These are phyloP conservation scores for Zeus faber DNA, from an alignment of 2,113 vertebrate genomes.

Conservation along the genomic window DNA sequence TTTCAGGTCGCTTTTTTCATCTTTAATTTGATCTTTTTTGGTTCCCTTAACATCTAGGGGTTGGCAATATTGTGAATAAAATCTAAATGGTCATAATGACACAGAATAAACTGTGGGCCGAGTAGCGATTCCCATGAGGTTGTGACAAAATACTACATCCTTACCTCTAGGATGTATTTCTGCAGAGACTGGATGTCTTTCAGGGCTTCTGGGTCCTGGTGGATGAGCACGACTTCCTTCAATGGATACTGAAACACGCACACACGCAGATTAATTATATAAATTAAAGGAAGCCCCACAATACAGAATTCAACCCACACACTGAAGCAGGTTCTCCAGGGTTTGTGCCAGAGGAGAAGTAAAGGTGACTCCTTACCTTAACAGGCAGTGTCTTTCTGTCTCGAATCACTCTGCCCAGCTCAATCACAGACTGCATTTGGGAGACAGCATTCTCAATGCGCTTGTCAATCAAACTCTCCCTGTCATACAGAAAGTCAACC, in stretches of 20 bases:
- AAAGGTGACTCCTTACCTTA: conserved; percentile 77
- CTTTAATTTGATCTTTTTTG: too few species aligned
- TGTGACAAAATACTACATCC: conserved; percentile 8
- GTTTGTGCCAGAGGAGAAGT: background rate
- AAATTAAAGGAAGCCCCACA: too few species aligned
- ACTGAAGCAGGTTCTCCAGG: too few species aligned
- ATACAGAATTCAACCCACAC: background rate
- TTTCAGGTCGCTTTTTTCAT: too few species aligned
- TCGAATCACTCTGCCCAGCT: conserved; percentile 94
- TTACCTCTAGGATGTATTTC: conserved; percentile 95
- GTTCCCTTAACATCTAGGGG: too few species aligned
- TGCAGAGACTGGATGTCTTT: conserved; percentile 86
- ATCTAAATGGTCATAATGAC: too few species aligned
- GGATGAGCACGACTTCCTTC: conserved; percentile 95
- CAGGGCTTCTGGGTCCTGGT: conserved; percentile 88
- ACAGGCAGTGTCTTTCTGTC: conserved; percentile 94
- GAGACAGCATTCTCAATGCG: conserved; percentile 89
- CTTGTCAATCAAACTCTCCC: conserved; percentile 89
- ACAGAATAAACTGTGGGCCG: too few species aligned
- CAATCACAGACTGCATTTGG: conserved; percentile 96
- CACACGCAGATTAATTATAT: too few species aligned
- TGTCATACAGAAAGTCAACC: conserved; percentile 42
- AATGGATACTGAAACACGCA: conserved; percentile 85
- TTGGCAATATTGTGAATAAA: too few species aligned
- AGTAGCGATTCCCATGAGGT: background rate